phyloP scores from a whole-genome alignment of 1,140 invertebrate genomes.

The Maniola jurtina region DNA sequence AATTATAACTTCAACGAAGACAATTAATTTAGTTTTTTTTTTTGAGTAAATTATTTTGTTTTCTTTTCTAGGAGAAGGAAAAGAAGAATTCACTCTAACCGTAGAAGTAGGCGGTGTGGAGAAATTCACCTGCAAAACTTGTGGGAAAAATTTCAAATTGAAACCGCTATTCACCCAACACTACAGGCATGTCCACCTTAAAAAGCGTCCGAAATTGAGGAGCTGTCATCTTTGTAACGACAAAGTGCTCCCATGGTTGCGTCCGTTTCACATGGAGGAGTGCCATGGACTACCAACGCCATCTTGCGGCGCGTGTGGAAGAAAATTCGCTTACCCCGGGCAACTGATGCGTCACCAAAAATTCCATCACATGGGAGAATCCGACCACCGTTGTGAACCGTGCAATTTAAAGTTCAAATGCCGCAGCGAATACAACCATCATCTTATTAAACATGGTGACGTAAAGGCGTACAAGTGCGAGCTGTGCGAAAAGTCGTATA shows the following conservation, averaged over 20 bases:
- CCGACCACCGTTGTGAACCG: constrained; percentile 48
- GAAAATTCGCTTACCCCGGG: constrained; percentile 41
- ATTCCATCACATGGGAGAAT: constrained; percentile 52
- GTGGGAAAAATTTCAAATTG: constrained; percentile 27
- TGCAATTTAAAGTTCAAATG: constrained; percentile 59
- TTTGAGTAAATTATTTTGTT: not conserved
- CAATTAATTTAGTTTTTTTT: not conserved
- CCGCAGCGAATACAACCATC: constrained; percentile 61
- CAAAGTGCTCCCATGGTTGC: constrained; percentile 31
- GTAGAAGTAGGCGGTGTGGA: constrained; percentile 24
- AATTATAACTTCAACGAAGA: no score
- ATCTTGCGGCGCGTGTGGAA: constrained; percentile 44
- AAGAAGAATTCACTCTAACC: not conserved
- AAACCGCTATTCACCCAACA: constrained; percentile 34
- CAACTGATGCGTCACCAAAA: constrained; percentile 40
- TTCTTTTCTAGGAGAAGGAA: constrained; percentile 2
- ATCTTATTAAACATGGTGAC: constrained; percentile 75
- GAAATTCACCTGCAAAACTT: constrained; percentile 32
- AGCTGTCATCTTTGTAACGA: constrained; percentile 37
- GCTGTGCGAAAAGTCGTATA: constrained; percentile 31
- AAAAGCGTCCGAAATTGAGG: constrained; percentile 26
- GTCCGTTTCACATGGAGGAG: constrained; percentile 42
- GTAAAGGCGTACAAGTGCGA: constrained; percentile 73
- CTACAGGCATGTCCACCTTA: constrained; percentile 31
- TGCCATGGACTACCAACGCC: constrained; percentile 35